Base-by-base conservation (phyloP, 2,888 invertebrate genomes). In the Andrena praecox region DNA sequence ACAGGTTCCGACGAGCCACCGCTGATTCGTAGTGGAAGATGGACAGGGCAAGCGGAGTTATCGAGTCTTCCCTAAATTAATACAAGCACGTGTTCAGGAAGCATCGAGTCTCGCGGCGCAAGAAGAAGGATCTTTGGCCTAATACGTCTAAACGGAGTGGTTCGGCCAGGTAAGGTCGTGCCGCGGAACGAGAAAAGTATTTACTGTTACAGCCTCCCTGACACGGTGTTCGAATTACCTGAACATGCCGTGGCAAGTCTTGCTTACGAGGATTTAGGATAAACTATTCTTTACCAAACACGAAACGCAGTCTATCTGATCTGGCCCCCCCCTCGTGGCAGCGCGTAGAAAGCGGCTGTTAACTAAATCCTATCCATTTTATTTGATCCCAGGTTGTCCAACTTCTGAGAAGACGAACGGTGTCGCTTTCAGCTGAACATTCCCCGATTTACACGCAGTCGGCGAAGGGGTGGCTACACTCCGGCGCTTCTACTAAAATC, bases 181-280 rank as follows among this genome's bases (percentile, higher is more conserved):
- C 35, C 31, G 24, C 7, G 59, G 48, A 50, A 72, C 54, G 59
- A 54, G 69, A 59, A 71, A 81, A 63, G 76, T 78, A 83, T 83
- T 83, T 86, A 83, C 69, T 80, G 54, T 35, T 48, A 66, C 20
- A 29, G 59, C 42, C 16, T 8, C 20, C n/a, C 10, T 35, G 78
- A 54, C 67, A 33, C 3, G 27, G 5, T 33, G 77, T 63, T 68
- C 27, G 33, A 54, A 62, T 67, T 68, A 27, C 52, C 50, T 2
- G 63, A 60, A 77, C 64, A 66, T 12, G 77, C 10, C 27, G 20
- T n/a, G 35, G 48, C 10, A 10, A 63, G 56, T 7, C 10, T 73
- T 20, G 48, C 42, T 35, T 8, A 42, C 20, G 52, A 48, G 35
- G 35, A 63, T 64, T 66, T 31, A n/a, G 64, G 16, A 8, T 24